phyloP scores from a whole-genome alignment of 2,797 vertebrate species.

The Etheostoma nigrum region DNA sequence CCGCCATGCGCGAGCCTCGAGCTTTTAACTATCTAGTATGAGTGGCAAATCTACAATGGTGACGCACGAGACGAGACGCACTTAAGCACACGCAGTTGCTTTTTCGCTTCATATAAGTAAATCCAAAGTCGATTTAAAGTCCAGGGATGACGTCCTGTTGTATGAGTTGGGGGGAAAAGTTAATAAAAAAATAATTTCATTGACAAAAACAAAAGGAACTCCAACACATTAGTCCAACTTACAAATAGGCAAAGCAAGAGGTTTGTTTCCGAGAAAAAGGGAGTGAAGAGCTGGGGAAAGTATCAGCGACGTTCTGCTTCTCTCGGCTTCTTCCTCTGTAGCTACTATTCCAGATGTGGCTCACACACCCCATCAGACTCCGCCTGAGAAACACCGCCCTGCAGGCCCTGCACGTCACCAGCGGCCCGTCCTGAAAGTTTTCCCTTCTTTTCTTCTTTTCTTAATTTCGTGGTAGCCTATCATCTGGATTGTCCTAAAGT shows the following conservation, averaged over 20 bases:
- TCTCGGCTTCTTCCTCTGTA: slow-evolving; percentile 67
- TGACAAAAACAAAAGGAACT: slow-evolving; percentile 23
- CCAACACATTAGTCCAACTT: slow-evolving; percentile 70
- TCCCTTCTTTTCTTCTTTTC: background rate
- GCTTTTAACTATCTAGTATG: background rate
- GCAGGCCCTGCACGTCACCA: slow-evolving; percentile 83
- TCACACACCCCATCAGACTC: slow-evolving; percentile 77
- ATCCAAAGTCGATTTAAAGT: slow-evolving; percentile 62
- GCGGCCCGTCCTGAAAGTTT: slow-evolving; percentile 48
- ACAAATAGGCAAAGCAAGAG: slow-evolving; percentile 55
- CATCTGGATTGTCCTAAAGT: slow-evolving; percentile 50
- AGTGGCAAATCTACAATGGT: background rate
- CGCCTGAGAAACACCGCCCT: slow-evolving; percentile 86
- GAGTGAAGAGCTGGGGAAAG: slow-evolving; percentile 61
- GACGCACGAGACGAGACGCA: background rate
- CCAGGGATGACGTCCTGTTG: slow-evolving; percentile 50
- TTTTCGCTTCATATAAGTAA: slow-evolving; percentile 28
- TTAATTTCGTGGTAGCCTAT: slow-evolving; percentile 37
- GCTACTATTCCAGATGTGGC: slow-evolving; percentile 87
- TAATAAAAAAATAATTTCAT: slow-evolving; percentile 19
- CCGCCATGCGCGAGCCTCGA: slow-evolving; percentile 52
- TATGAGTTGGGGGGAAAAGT: slow-evolving; percentile 9
- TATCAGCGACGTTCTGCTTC: slow-evolving; percentile 64
- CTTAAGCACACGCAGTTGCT: background rate
- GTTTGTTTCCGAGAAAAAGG: slow-evolving; percentile 48